Percentiles rank a stretch among this genome's conserved stretches.
Conservation (phyloP, 2,113 vertebrate species). For the Catharus fuscescens region DNA sequence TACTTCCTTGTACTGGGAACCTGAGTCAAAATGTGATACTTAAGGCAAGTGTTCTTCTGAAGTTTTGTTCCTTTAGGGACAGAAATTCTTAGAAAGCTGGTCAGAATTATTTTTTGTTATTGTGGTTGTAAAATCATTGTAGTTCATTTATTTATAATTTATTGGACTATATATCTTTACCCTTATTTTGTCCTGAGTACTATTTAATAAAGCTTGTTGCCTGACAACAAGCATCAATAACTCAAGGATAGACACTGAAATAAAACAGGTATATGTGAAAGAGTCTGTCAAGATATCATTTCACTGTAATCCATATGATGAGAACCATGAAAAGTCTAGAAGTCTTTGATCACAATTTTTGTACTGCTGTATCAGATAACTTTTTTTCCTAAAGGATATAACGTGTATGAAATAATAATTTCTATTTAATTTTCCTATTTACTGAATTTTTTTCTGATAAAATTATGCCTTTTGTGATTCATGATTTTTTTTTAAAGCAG, state of each 20-base stretch:
- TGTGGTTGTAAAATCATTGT: not conserved
- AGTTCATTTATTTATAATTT: not conserved
- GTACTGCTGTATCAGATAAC: not conserved
- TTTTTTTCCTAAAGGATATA: not conserved
- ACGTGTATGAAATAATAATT: not conserved
- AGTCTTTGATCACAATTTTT: not conserved
- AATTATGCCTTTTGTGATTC: not conserved
- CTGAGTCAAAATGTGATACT: not conserved
- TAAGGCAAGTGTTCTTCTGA: not conserved
- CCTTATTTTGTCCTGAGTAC: not conserved
- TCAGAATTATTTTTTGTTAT: not conserved
- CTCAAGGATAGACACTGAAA: not conserved
- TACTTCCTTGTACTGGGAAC: not conserved
- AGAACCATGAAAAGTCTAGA: not conserved
- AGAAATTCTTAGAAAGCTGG: not conserved
- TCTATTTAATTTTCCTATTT: not conserved
- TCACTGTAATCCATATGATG: not conserved
- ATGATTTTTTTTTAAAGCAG: not conserved
- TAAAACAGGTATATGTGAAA: not conserved
- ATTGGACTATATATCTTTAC: not conserved
- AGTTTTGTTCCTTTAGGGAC: not conserved
- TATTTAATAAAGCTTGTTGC: not conserved
- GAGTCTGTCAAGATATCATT: not conserved
- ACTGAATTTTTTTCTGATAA: not conserved
- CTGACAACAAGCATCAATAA: not conserved